Evolutionary conservation across 2,888 invertebrate species (phyloP).

Genomic region (Macropis europaea): DNA sequence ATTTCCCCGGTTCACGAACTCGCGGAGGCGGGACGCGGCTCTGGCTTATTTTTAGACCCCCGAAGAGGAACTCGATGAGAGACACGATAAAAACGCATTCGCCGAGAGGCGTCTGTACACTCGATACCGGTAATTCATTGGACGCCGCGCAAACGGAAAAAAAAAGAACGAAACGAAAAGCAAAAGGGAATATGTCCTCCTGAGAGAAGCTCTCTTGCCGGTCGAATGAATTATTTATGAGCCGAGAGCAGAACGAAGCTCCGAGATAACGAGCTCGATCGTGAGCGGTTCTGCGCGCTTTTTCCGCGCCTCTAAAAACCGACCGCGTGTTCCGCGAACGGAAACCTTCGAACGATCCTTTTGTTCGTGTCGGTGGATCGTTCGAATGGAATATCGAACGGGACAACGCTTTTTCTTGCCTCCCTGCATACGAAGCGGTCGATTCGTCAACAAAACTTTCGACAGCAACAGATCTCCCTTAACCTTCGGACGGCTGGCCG

Average conservation of each 20-base stretch:
- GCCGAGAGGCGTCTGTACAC: not conserved
- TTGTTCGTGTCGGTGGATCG: too few relatives aligned
- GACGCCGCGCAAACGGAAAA: not conserved
- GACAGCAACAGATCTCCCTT: too few relatives aligned
- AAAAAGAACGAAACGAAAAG: not conserved
- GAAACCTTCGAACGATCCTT: too few relatives aligned
- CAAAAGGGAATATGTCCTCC: constrained; percentile 22
- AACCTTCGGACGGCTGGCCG: too few relatives aligned
- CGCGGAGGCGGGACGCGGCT: not conserved
- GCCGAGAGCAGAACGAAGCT: constrained; percentile 23
- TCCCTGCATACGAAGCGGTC: too few relatives aligned
- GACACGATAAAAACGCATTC: constrained; percentile 11
- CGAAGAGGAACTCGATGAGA: not conserved
- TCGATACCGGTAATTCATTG: constrained; percentile 28
- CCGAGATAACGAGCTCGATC: constrained; percentile 43
- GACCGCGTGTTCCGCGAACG: not conserved
- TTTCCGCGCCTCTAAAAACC: constrained; percentile 16
- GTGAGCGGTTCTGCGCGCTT: constrained; percentile 24
- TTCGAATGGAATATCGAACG: too few relatives aligned
- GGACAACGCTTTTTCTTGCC: too few relatives aligned
- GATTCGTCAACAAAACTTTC: too few relatives aligned
- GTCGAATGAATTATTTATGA: constrained; percentile 50
- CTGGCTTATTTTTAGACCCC: constrained; percentile 38
- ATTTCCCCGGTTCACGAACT: not conserved
- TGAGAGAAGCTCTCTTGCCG: constrained; percentile 11